Evolutionary conservation across 2,888 invertebrate genomes (phyloP).

Genomic region (Nephrotoma guestfalica): DNA sequence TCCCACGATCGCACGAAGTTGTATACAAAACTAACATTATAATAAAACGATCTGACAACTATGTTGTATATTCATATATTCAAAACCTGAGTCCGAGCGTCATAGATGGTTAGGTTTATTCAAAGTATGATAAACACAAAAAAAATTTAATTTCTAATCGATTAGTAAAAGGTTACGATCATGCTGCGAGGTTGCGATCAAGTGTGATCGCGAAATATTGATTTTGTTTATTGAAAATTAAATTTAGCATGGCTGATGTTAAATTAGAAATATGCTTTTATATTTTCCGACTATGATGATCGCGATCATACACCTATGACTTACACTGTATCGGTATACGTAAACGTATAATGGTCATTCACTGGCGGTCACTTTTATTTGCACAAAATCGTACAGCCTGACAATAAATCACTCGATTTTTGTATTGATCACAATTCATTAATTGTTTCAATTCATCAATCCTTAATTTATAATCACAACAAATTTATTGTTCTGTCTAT

Average conservation of each 20-base stretch:
- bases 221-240: not conserved
- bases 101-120: not conserved
- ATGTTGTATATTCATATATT: not conserved
- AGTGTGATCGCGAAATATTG: not conserved
- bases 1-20: not conserved
- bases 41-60: not conserved
- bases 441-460: not conserved
- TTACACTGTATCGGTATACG: no score
- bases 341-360: not conserved
- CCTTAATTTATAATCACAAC: conserved; percentile 3
- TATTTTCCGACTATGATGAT: not conserved
- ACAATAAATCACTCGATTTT: not conserved
- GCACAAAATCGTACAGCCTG: not conserved
- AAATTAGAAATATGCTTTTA: not conserved
- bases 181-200: not conserved
- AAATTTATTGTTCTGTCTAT: not conserved
- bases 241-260: not conserved
- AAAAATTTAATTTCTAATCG: not conserved
- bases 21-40: not conserved
- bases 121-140: not conserved
- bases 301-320: not conserved
- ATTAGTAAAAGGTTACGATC: not conserved
- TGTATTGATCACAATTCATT: not conserved
- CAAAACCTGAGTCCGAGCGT: not conserved
- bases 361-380: not conserved